phyloP scores from a whole-genome alignment of 1,140 invertebrate species.

The Drosophila hydei region DNA sequence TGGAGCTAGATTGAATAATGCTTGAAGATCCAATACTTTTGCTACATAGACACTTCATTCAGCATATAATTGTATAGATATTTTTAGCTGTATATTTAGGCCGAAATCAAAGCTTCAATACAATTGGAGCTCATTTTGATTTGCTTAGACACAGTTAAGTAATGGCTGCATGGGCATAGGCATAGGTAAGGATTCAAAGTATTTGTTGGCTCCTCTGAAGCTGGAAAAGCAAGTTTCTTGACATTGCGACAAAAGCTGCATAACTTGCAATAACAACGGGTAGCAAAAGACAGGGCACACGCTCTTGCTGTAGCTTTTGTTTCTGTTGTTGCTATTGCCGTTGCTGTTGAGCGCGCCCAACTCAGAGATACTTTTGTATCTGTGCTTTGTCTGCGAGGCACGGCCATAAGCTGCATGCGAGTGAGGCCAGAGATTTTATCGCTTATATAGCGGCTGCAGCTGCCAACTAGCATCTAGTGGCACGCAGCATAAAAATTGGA shows the following conservation, averaged over 20 bases:
- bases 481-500: conserved; percentile 69
- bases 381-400: conserved; percentile 45
- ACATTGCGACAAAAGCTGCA: conserved; percentile 63
- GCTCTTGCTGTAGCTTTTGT: background rate
- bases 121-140: no score
- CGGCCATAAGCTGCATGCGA: conserved; percentile 45
- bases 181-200: background rate
- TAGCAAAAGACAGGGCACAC: conserved; percentile 7
- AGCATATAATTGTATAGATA: no score
- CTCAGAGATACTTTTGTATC: conserved; percentile 69
- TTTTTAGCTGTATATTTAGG: no score
- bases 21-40: no score
- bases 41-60: no score
- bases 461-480: conserved; percentile 44
- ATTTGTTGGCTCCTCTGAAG: background rate
- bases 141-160: background rate
- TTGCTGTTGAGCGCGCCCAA: conserved; percentile 27
- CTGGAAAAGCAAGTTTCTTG: conserved; percentile 54
- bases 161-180: no score
- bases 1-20: no score
- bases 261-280: conserved; percentile 32
- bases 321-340: background rate
- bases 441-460: conserved; percentile 44
- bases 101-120: background rate
- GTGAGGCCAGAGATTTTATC: conserved; percentile 57